Evolutionary conservation across 2,113 vertebrate species (phyloP).

Genomic region (Orcinus orca): DNA sequence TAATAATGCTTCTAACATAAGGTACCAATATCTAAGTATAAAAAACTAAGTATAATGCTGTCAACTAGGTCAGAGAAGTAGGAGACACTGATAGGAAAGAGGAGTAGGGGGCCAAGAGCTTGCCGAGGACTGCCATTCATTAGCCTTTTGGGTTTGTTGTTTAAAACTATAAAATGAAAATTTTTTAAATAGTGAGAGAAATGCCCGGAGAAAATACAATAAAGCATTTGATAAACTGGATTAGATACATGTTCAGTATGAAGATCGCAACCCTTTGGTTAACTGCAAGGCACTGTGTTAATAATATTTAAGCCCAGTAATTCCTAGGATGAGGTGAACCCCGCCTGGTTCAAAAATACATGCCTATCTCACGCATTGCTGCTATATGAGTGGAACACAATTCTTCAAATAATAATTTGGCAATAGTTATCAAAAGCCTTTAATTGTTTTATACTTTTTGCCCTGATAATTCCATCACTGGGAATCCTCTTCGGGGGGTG

Average conservation of each 20-base stretch:
- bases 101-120: background rate
- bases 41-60: background rate
- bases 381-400: background rate
- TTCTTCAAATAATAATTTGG: background rate
- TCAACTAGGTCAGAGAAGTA: constrained; percentile 4
- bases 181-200: background rate
- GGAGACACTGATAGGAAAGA: background rate
- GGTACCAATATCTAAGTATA: background rate
- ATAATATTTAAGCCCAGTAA: constrained; percentile 6
- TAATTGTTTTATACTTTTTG: background rate
- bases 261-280: background rate
- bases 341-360: background rate
- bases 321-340: constrained; percentile 1
- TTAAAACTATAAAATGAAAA: constrained; percentile 21
- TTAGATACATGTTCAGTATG: background rate
- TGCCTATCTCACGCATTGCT: background rate
- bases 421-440: background rate
- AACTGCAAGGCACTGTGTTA: background rate
- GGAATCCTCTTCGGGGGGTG: background rate
- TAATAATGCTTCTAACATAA: background rate
- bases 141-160: background rate
- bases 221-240: background rate
- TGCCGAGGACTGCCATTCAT: background rate
- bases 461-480: background rate
- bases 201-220: background rate